These are phyloP conservation scores for Pyxicephalus adspersus DNA, from an alignment of 2,113 vertebrate species.

Conservation along the genomic window DNA sequence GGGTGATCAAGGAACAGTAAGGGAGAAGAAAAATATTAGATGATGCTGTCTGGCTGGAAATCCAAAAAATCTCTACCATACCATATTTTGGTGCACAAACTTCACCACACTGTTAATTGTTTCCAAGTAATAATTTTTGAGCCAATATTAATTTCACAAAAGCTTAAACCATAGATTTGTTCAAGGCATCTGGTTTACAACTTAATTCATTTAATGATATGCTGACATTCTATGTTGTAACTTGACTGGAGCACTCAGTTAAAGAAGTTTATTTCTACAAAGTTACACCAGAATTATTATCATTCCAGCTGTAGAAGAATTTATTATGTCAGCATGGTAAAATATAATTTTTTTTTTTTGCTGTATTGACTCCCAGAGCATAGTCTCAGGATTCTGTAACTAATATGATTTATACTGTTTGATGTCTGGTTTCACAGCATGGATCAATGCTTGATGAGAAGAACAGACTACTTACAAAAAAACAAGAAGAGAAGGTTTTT, in stretches of 20 bases:
- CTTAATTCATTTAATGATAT: not conserved
- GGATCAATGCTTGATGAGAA: slow-evolving; percentile 50
- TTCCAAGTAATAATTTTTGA: too few relatives aligned
- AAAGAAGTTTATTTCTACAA: slow-evolving; percentile 20
- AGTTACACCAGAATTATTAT: slow-evolving; percentile 32
- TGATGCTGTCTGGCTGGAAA: too few relatives aligned
- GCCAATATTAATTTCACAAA: too few relatives aligned
- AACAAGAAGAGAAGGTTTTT: slow-evolving; percentile 33
- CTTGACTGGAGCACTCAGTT: not conserved
- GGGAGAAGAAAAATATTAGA: too few relatives aligned
- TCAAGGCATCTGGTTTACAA: not conserved
- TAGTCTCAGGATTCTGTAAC: slow-evolving; percentile 21
- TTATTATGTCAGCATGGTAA: slow-evolving; percentile 16
- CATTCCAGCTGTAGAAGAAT: slow-evolving; percentile 18
- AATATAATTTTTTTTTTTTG: slow-evolving; percentile 3
- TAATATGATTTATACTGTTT: slow-evolving; percentile 40
- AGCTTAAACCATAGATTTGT: not conserved
- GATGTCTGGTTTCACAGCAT: slow-evolving; percentile 39
- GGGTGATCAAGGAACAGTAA: too few relatives aligned
- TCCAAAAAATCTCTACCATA: too few relatives aligned
- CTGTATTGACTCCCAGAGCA: not conserved
- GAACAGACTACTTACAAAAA: slow-evolving; percentile 35
- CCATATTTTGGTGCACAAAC: too few relatives aligned
- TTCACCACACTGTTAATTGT: too few relatives aligned
- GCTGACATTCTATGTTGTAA: not conserved